phyloP scores from a whole-genome alignment of 2,113 vertebrate species.

The sheep (Ovis aries) region ARS-UI_Ramb_v3.0 NC_056056.1:141033501-141034000 shows the following conservation, averaged over 20 bases:
- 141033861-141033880: neutral
- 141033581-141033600: neutral
- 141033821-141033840: neutral
- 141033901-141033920: constrained; percentile 11
- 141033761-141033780: neutral
- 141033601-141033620: neutral
- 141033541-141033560: neutral
- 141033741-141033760: neutral
- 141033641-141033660: neutral
- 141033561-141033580: neutral
- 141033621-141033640: neutral
- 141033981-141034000: neutral
- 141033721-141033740: neutral
- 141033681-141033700: neutral
- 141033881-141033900: neutral
- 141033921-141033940: neutral
- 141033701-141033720: neutral
- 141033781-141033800: neutral
- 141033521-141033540: neutral
- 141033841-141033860: neutral
- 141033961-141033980: neutral
- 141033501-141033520: neutral
- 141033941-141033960: neutral
- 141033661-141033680: neutral
- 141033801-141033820: neutral